Evolutionary conservation across 2,113 vertebrate species (phyloP), one percentile per base, ranked within the genome.

Genomic region (Lasiurus cinereus): DNA sequence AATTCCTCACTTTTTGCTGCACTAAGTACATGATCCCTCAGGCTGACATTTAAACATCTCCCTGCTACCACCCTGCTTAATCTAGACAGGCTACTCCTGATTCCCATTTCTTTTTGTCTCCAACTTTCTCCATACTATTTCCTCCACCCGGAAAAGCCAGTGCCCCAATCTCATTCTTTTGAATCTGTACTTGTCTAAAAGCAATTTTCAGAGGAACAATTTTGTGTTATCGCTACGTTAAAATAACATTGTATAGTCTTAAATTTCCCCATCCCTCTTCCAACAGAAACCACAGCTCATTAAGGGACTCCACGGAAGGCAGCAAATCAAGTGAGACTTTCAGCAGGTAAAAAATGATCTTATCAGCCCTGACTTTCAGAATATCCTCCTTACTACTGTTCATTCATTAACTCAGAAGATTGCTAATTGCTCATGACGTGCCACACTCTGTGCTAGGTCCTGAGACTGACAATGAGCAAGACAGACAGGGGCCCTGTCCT

Each of bases 291-390:
- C 95, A 39, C 59, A 97, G 88, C 50, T 85, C 97, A 9, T 43
- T 96, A 78, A 88, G 92, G 90, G 96, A 97, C 6, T 95, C 85
- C n/a, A n/a, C 92, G 3, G 97, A 97, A 96, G 88, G 83, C 43
- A 48, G 14, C 0, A 29, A 90, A 66, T 97, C 95, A 43, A 96
- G 93, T 59, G 93, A 97, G 22, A 39, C 94, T 79, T 91, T 54
- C 0, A 84, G 91, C 94, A 15, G 82, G 89, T 97, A 83, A 97
- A 73, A 93, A 95, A 9, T 21, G 9, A 48, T 31, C 50, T 12
- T 29, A 22, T 29, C 31, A n/a, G 24, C 46, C 22, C 33, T 3
- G 27, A 5, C 21, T 87, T 78, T 62, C 74, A 79, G 11, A 73
- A 27, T 39, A 24, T 27, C 6, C 48, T 2, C 46, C 48, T 91